A percentile compares a stretch with the other conserved stretches of the same genome.
phyloP scores from a whole-genome alignment of 1,140 invertebrate species.

The Chelonus insularis region DNA sequence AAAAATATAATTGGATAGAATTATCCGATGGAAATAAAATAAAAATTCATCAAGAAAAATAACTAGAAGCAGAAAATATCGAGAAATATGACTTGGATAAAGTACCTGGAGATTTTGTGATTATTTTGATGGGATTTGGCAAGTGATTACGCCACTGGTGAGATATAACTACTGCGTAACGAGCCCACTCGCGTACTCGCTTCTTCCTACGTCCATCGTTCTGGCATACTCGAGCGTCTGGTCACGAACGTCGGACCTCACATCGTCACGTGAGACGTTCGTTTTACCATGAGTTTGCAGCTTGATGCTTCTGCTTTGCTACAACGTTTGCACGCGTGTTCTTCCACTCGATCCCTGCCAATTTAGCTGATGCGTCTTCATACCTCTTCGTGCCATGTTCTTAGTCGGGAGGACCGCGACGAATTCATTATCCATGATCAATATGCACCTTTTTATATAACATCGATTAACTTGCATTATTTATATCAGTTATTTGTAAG shows the following conservation, averaged over 20 bases:
- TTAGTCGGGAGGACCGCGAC: neutral
- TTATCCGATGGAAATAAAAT: no score
- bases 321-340: constrained; percentile 15
- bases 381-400: neutral
- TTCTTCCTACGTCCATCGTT: constrained; percentile 27
- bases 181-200: constrained; percentile 37
- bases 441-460: neutral
- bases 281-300: constrained; percentile 5
- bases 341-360: constrained; percentile 13
- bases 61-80: no score
- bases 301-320: constrained; percentile 1
- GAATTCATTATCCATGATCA: constrained; percentile 9
- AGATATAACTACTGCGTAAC: constrained; percentile 43
- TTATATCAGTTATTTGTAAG: no score
- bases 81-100: no score
- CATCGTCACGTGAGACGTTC: constrained; percentile 43
- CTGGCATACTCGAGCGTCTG: constrained; percentile 31
- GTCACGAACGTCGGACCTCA: constrained; percentile 48
- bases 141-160: constrained; percentile 39
- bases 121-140: constrained; percentile 25
- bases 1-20: no score
- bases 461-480: neutral
- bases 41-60: no score
- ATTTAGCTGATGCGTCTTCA: constrained; percentile 24
- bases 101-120: neutral